phyloP scores from a whole-genome alignment of 2,113 vertebrate genomes.

The Illadopsis cleaveri region DNA sequence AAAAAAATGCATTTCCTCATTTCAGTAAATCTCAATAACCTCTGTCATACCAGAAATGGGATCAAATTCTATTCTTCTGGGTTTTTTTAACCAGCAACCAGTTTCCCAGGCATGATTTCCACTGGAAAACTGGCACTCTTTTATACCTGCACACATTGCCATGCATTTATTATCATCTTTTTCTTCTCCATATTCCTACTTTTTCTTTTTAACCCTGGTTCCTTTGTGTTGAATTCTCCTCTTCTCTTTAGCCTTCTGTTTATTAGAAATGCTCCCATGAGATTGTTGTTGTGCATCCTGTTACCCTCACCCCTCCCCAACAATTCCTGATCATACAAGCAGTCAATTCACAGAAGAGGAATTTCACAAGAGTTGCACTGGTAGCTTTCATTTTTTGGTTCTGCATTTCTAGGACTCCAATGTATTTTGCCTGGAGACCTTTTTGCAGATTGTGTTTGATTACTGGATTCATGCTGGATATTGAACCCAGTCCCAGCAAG shows the following conservation, averaged over 20 bases:
- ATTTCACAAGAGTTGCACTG: background rate
- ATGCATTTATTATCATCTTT: background rate
- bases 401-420: background rate
- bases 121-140: background rate
- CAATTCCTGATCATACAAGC: background rate
- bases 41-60: background rate
- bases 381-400: background rate
- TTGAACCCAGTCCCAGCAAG: background rate
- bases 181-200: background rate
- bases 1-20: background rate
- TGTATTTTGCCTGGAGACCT: background rate
- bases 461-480: background rate
- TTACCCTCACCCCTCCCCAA: background rate
- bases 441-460: background rate
- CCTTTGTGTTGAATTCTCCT: background rate
- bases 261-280: background rate
- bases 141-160: background rate
- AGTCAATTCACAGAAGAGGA: background rate
- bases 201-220: background rate
- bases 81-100: background rate
- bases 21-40: background rate
- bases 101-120: background rate
- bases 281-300: accelerated
- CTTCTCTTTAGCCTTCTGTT: background rate
- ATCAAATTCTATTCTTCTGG: background rate